These are phyloP conservation scores for Tigriopus japonicus DNA, from an alignment of 1,140 invertebrate species.

Conservation along the genomic window DNA sequence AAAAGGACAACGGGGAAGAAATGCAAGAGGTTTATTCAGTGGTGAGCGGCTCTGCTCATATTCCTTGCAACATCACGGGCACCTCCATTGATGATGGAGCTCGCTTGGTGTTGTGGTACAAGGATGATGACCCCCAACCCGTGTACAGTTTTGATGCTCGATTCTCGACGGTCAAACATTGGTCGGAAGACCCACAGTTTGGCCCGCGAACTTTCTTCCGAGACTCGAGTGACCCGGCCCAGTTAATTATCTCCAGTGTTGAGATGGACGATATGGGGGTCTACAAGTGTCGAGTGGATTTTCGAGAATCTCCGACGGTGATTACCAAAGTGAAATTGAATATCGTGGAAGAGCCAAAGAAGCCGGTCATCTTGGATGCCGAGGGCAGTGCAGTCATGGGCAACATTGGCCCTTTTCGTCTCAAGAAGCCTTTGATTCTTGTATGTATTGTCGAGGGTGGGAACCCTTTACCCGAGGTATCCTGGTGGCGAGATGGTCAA, in stretches of 20 bases:
- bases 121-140: conserved; percentile 2
- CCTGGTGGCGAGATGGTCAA: conserved; percentile 2
- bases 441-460: conserved; percentile 4
- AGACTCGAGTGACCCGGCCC: not conserved
- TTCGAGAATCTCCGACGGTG: conserved; percentile 16
- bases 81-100: conserved; percentile 3
- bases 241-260: conserved; percentile 12
- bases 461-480: not conserved
- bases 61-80: conserved; percentile 11
- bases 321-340: conserved; percentile 15
- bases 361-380: not conserved
- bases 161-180: conserved; percentile 9
- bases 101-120: conserved; percentile 2
- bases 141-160: conserved; percentile 7
- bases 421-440: conserved; percentile 1
- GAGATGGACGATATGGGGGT: conserved; percentile 15
- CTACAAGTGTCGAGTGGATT: conserved; percentile 19
- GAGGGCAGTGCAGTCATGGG: conserved; percentile 7
- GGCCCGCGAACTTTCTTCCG: conserved; percentile 10
- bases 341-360: conserved; percentile 16
- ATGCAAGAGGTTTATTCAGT: not conserved
- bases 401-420: conserved; percentile 1
- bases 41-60: conserved; percentile 1
- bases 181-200: conserved; percentile 10
- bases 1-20: not conserved